Evolutionary conservation across 2,113 vertebrate species (phyloP).

Genomic region (Psephotus haematonotus): DNA sequence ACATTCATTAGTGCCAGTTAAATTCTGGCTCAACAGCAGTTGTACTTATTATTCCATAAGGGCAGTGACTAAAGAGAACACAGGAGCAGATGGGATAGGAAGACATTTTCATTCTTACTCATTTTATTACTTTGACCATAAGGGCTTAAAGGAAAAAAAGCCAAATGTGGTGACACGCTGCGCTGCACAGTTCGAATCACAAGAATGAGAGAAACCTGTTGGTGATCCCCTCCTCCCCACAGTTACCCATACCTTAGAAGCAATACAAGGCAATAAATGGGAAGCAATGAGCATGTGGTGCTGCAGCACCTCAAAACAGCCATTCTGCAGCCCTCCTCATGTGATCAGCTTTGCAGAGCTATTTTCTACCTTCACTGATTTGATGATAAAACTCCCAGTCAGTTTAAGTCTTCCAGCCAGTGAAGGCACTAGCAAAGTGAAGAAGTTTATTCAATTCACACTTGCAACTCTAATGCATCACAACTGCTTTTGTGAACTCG

Average conservation of each 20-base stretch:
- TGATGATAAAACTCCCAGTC: background rate
- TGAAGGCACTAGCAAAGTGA: background rate
- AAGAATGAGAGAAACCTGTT: background rate
- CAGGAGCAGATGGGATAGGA: background rate
- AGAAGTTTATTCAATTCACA: background rate
- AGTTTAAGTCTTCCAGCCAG: background rate
- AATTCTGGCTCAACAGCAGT: background rate
- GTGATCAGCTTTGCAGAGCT: background rate
- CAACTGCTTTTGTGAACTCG: background rate
- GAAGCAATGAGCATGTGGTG: background rate
- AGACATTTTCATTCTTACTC: background rate
- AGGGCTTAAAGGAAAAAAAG: background rate
- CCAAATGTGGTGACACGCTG: background rate
- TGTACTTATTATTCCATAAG: background rate
- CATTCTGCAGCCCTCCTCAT: background rate
- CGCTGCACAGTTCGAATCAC: background rate
- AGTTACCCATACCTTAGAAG: background rate
- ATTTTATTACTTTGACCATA: background rate
- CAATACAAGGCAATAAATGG: background rate
- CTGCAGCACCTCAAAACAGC: background rate
- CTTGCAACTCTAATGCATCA: background rate
- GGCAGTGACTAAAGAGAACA: background rate
- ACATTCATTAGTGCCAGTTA: background rate
- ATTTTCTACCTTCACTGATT: background rate
- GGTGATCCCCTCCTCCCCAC: background rate